A percentile compares a stretch with the other conserved stretches of the same genome.
Conservation (phyloP, 2,888 invertebrate species). For the Allolobophora icterica region DNA sequence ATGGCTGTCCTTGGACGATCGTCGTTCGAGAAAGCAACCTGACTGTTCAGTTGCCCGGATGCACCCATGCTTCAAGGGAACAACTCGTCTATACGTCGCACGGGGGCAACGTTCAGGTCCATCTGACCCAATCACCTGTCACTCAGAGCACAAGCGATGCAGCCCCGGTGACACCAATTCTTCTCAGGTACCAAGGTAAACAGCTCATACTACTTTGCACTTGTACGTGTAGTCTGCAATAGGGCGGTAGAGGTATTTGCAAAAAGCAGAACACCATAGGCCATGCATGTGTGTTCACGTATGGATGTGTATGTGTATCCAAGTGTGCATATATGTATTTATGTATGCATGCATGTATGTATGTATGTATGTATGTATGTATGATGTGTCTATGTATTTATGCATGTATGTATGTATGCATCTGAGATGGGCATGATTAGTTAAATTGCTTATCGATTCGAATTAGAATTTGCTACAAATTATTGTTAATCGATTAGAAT, state of each 20-base stretch:
- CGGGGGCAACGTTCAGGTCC: constrained; percentile 31
- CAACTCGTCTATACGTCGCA: constrained; percentile 29
- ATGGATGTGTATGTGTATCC: too few species aligned
- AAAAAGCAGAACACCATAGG: background rate
- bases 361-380: too few species aligned
- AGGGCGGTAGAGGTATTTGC: background rate
- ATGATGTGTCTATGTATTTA: too few species aligned
- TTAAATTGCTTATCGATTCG: too few species aligned
- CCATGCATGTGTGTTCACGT: background rate
- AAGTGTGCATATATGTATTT: too few species aligned
- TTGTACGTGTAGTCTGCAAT: background rate
- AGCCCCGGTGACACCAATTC: background rate
- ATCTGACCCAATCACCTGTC: constrained; percentile 14
- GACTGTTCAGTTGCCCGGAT: constrained; percentile 30
- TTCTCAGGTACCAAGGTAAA: constrained; percentile 29
- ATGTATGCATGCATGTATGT: too few species aligned
- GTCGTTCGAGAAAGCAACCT: constrained; percentile 33
- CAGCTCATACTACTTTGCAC: background rate
- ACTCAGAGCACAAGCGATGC: background rate
- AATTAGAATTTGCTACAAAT: too few species aligned
- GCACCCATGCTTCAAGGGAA: constrained; percentile 14
- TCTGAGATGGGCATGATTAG: too few species aligned
- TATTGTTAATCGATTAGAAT: too few species aligned
- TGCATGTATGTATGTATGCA: too few species aligned
- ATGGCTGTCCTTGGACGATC: constrained; percentile 26